phyloP scores from a whole-genome alignment of 2,113 vertebrate genomes.

The Ramphastos sulfuratus region DNA sequence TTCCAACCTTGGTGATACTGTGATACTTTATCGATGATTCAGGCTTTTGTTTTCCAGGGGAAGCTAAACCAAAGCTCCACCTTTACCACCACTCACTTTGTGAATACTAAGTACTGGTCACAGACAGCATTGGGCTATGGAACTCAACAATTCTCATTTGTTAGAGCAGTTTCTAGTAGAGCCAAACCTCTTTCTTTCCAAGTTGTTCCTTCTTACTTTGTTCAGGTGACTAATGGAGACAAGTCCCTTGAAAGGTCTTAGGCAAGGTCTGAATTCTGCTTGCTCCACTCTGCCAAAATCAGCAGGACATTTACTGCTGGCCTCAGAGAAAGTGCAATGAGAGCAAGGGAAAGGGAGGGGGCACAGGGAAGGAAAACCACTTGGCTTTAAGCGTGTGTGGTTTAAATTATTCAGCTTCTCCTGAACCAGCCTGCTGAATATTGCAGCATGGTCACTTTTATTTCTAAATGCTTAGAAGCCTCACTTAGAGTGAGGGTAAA shows the following conservation, averaged over 20 bases:
- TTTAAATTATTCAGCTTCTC: slow-evolving; percentile 45
- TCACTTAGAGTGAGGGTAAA: background rate
- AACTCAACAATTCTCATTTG: background rate
- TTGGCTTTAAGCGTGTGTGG: background rate
- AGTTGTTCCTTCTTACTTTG: background rate
- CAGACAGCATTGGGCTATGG: background rate
- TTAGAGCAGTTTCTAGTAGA: background rate
- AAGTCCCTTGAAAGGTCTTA: background rate
- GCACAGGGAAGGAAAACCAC: background rate
- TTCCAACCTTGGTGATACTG: too few relatives aligned
- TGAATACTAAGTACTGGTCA: background rate
- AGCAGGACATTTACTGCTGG: background rate
- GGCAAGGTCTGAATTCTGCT: background rate
- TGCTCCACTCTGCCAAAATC: background rate
- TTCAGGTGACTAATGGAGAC: background rate
- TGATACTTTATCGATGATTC: background rate
- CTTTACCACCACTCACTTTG: background rate
- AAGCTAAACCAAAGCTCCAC: background rate
- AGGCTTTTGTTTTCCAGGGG: background rate
- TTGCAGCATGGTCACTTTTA: background rate
- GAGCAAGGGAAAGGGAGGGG: background rate
- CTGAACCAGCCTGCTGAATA: slow-evolving; percentile 17
- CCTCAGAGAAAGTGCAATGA: background rate
- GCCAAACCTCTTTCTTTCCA: background rate
- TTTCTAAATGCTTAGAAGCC: slow-evolving; percentile 25